Percentiles rank a stretch among this genome's conserved stretches.
Conservation (phyloP, 1,140 invertebrate species). For the Drosophila serrata region DNA sequence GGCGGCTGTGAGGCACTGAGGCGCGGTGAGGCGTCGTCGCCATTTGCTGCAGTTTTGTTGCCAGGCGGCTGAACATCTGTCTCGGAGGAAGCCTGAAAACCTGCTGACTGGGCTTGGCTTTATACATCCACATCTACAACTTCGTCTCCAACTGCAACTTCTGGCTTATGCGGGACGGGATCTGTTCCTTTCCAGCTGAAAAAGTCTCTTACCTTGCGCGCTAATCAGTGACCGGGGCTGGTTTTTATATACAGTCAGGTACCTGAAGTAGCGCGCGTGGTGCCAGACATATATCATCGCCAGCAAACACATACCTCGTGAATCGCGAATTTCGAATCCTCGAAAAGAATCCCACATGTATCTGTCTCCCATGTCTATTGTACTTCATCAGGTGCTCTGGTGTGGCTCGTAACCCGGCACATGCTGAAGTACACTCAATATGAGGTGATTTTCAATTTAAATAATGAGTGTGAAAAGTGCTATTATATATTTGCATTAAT, state of each 20-base stretch:
- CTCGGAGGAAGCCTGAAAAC: conserved; percentile 30
- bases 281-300: conserved; percentile 79
- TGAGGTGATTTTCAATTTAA: conserved; percentile 83
- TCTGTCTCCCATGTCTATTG: conserved; percentile 94
- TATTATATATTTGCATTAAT: background rate
- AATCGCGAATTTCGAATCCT: conserved; percentile 15
- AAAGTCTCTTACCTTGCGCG: conserved; percentile 86
- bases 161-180: conserved; percentile 2
- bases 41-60: conserved; percentile 46
- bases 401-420: conserved; percentile 93
- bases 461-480: background rate
- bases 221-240: conserved; percentile 91
- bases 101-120: conserved; percentile 69
- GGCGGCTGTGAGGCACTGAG: conserved; percentile 9
- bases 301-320: conserved; percentile 4
- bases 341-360: conserved; percentile 10
- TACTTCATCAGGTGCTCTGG: conserved; percentile 99
- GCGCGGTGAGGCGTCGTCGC: conserved; percentile 28
- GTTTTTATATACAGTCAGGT: conserved; percentile 92
- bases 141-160: conserved; percentile 6
- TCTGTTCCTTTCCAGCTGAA: conserved; percentile 12
- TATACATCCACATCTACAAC: conserved; percentile 33
- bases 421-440: conserved; percentile 97
- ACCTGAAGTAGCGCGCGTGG: conserved; percentile 98
- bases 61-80: conserved; percentile 65